Conservation (phyloP, 2,797 vertebrate species). For the Eulemur rubriventer region DNA sequence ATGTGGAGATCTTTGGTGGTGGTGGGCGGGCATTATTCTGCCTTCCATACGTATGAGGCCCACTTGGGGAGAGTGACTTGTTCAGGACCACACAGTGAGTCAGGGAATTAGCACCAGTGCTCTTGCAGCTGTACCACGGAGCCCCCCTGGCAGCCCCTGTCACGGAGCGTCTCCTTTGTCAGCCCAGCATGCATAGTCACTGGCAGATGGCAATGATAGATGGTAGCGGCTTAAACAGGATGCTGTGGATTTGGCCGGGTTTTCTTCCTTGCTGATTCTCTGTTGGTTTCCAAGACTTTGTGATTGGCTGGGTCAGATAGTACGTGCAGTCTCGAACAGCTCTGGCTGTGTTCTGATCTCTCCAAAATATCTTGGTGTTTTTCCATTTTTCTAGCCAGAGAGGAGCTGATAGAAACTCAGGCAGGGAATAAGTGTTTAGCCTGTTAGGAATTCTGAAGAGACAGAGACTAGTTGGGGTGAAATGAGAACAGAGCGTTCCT, state of each 20-base stretch:
- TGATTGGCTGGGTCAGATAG: conserved; percentile 22
- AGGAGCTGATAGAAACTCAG: conserved; percentile 37
- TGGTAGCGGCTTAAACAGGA: conserved; percentile 1
- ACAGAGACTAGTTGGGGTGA: background rate
- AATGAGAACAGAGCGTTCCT: background rate
- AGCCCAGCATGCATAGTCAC: background rate
- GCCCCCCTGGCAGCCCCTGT: background rate
- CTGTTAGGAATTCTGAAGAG: conserved; percentile 25
- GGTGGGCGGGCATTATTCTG: background rate
- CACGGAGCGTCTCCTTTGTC: background rate
- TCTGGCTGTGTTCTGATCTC: conserved; percentile 51
- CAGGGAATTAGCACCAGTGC: background rate
- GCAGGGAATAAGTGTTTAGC: background rate
- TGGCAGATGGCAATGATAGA: background rate
- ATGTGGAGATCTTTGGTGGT: background rate
- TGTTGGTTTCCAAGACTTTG: conserved; percentile 38
- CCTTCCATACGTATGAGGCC: background rate
- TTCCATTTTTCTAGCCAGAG: conserved; percentile 65
- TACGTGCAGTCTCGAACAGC: background rate
- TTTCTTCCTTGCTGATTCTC: conserved; percentile 29
- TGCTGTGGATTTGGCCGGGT: conserved; percentile 45
- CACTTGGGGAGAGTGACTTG: background rate
- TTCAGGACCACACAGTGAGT: background rate
- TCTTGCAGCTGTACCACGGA: background rate
- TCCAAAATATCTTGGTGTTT: conserved; percentile 67